Conservation (phyloP, 2,888 invertebrate genomes). For the Punctoribates punctum region DNA sequence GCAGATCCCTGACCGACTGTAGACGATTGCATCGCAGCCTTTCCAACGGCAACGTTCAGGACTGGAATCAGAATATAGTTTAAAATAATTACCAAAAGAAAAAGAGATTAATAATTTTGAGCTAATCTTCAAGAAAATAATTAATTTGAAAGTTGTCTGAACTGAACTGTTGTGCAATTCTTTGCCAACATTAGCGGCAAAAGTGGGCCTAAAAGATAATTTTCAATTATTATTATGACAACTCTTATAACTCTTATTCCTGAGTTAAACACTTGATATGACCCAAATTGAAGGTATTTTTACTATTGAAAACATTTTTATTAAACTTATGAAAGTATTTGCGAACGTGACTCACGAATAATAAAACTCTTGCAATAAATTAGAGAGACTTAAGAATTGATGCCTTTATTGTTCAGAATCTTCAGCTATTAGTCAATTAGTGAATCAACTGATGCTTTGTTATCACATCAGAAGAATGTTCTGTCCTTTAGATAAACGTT, state of each 20-base stretch:
- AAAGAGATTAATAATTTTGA: background rate
- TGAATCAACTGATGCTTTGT: background rate
- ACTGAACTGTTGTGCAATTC: background rate
- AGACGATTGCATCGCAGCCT: slow-evolving; percentile 89
- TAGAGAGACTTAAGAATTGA: slow-evolving; percentile 19
- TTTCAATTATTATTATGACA: slow-evolving; percentile 34
- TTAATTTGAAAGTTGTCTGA: slow-evolving; percentile 3
- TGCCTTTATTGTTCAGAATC: slow-evolving; percentile 3
- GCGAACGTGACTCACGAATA: slow-evolving; percentile 27
- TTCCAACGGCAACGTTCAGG: slow-evolving; percentile 86
- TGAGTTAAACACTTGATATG: background rate
- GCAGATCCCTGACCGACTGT: slow-evolving; percentile 77
- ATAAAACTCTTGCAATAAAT: slow-evolving; percentile 26
- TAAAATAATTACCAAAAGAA: background rate
- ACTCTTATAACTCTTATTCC: background rate
- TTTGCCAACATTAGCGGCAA: background rate
- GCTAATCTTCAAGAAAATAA: background rate
- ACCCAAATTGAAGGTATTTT: slow-evolving; percentile 34
- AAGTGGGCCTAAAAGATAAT: slow-evolving; percentile 6
- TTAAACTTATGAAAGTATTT: background rate
- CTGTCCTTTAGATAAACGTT: background rate
- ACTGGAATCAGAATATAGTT: slow-evolving; percentile 61
- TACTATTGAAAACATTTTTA: background rate
- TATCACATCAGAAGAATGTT: background rate
- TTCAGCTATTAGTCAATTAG: slow-evolving; percentile 19